Conservation (phyloP, 2,797 vertebrate genomes). For the Catostomus latipinnis region DNA sequence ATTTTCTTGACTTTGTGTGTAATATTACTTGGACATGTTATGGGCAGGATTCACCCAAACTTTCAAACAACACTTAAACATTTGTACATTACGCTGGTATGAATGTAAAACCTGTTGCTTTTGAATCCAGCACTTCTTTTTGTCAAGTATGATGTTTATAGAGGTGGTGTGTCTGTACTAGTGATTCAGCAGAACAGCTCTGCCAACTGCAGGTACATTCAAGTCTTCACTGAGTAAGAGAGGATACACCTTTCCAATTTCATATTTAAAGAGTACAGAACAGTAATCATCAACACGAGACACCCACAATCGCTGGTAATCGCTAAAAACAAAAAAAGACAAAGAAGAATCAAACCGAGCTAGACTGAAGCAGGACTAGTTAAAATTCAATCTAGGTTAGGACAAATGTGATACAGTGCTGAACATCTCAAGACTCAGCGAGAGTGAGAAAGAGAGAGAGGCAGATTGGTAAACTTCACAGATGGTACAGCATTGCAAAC, state of each 20-base stretch:
- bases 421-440: slow-evolving; percentile 38
- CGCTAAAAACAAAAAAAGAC: not conserved
- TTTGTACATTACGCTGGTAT: not conserved
- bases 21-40: not conserved
- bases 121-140: not conserved
- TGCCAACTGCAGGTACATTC: not conserved
- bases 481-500: slow-evolving; percentile 38
- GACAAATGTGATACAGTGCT: not conserved
- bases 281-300: not conserved
- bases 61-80: not conserved
- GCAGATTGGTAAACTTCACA: slow-evolving; percentile 29
- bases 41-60: not conserved
- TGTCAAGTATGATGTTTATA: too few relatives aligned
- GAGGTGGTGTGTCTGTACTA: too few relatives aligned
- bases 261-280: slow-evolving; percentile 2
- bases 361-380: not conserved
- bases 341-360: not conserved
- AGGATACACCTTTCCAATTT: not conserved
- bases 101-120: slow-evolving; percentile 28
- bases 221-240: not conserved
- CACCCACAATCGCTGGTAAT: not conserved
- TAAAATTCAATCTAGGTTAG: not conserved
- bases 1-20: too few relatives aligned
- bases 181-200: not conserved
- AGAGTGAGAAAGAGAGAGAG: slow-evolving; percentile 35